Conservation (phyloP, 2,797 vertebrate species). For the Kryptolebias ocellatus region DNA sequence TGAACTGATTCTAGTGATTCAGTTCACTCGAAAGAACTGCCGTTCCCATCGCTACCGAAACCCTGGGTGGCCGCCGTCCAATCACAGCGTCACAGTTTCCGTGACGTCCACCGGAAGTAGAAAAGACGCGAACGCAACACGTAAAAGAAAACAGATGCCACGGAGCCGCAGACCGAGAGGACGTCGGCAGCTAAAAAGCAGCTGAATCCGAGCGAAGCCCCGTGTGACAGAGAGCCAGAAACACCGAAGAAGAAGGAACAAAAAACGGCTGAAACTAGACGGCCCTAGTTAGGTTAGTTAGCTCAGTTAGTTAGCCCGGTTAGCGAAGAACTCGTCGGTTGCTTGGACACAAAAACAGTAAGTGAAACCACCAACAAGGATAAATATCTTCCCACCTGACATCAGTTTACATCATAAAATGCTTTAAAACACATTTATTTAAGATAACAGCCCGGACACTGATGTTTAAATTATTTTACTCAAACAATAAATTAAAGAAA, state of each 20-base stretch:
- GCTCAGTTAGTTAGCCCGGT: not conserved
- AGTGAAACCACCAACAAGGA: not conserved
- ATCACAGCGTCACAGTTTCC: conserved; percentile 53
- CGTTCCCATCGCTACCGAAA: not conserved
- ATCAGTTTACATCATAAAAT: conserved; percentile 4
- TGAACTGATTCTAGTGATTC: too few relatives aligned
- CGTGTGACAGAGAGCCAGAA: not conserved
- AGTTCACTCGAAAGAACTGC: too few relatives aligned
- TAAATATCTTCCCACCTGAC: not conserved
- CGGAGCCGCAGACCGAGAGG: conserved; percentile 27
- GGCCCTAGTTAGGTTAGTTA: conserved; percentile 53
- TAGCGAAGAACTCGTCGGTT: not conserved
- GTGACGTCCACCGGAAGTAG: conserved; percentile 62
- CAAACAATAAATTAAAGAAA: not conserved
- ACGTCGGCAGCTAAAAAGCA: conserved; percentile 20
- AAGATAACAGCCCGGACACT: not conserved
- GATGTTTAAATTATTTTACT: not conserved
- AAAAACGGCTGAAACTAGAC: conserved; percentile 40
- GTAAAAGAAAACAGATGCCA: conserved; percentile 63
- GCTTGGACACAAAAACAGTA: conserved; percentile 31
- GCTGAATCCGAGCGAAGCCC: conserved; percentile 4
- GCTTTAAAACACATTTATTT: not conserved
- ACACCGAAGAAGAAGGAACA: conserved; percentile 1
- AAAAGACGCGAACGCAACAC: conserved; percentile 40
- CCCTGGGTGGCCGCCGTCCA: conserved; percentile 37